These are phyloP conservation scores for Stichodactyla helianthus DNA, from an alignment of 64 coral and sea anemone genomes.

Conservation along the genomic window DNA sequence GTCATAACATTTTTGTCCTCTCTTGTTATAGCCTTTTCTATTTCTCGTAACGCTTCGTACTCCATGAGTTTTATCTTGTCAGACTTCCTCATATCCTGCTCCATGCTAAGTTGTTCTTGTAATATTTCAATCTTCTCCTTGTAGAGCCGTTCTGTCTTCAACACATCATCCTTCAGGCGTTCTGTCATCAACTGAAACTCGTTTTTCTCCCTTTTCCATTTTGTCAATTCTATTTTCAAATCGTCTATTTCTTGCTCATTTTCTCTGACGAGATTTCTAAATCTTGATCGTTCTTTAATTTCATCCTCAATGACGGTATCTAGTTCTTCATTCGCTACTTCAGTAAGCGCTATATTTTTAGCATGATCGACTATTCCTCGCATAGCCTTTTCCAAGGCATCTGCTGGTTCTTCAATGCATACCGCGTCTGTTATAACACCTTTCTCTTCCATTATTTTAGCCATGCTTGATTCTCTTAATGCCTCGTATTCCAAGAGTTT, in stretches of 20 bases:
- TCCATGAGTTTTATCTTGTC: background rate
- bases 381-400: background rate
- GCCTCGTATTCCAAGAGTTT: background rate
- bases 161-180: slow-evolving; percentile 19
- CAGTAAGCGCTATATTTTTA: background rate
- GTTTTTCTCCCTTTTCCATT: background rate
- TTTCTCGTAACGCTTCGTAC: background rate
- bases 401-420: background rate
- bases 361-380: background rate
- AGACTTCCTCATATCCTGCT: slow-evolving; percentile 7
- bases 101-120: background rate
- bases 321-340: background rate
- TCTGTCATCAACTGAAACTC: slow-evolving; percentile 29
- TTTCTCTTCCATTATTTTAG: background rate
- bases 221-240: background rate
- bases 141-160: slow-evolving; percentile 12
- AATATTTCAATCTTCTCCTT: background rate
- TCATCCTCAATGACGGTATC: background rate
- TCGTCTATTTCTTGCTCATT: background rate
- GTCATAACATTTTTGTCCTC: background rate
- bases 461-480: background rate
- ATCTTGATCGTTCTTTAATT: background rate
- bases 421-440: background rate
- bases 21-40: background rate
- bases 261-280: too few relatives aligned